A percentile compares a stretch with the other conserved stretches of the same genome.
Conservation (phyloP, 2,113 vertebrate species). For the Pollimyrus isidori region DNA sequence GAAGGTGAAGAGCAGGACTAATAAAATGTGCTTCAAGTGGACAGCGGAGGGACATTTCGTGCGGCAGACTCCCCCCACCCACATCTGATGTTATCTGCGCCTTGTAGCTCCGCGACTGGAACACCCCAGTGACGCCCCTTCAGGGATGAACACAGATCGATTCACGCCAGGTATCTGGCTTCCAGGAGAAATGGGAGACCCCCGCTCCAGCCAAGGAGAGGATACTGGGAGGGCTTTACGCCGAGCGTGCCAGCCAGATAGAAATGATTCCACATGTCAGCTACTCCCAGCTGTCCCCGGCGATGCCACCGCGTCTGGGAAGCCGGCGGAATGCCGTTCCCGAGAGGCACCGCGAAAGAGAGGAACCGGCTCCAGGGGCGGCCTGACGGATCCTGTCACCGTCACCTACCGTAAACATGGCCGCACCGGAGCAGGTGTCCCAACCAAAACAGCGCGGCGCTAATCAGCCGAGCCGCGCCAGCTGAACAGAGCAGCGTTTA, state of each 20-base stretch:
- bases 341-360: neutral
- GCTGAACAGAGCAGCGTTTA: neutral
- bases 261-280: neutral
- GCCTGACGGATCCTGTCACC: constrained; percentile 3
- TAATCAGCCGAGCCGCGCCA: neutral
- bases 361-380: neutral
- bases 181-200: neutral
- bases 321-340: constrained; percentile 8
- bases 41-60: neutral
- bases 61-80: neutral
- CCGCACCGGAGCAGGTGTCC: neutral
- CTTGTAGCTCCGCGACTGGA: neutral
- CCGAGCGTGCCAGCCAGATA: neutral
- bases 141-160: neutral
- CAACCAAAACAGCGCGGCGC: neutral
- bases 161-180: neutral
- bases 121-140: neutral
- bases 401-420: constrained; percentile 6
- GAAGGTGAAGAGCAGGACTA: neutral
- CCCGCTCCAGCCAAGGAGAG: neutral
- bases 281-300: neutral
- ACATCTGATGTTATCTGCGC: neutral
- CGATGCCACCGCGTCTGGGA: neutral
- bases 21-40: neutral
- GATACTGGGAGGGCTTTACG: neutral